A percentile compares a stretch with the other conserved stretches of the same genome.
Conservation (phyloP, 2,797 vertebrate species). For the Mastacembelus armatus region DNA sequence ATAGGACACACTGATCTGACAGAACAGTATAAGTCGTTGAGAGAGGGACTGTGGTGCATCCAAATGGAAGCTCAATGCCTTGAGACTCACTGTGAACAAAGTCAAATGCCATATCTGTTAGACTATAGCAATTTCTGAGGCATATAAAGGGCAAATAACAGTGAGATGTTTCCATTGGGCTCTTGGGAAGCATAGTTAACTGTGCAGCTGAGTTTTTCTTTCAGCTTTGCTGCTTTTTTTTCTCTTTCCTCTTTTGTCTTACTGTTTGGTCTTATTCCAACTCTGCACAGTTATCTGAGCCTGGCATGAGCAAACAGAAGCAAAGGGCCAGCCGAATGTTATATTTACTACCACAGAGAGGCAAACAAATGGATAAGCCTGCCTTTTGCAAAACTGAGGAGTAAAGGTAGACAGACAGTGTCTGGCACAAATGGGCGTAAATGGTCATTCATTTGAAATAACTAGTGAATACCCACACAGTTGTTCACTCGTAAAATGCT, state of each 20-base stretch:
- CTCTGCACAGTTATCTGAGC: slow-evolving; percentile 57
- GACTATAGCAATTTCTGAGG: slow-evolving; percentile 27
- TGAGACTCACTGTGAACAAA: slow-evolving; percentile 46
- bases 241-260: slow-evolving; percentile 18
- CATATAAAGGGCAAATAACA: slow-evolving; percentile 13
- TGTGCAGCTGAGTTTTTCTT: slow-evolving; percentile 6
- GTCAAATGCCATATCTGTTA: slow-evolving; percentile 37
- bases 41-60: background rate
- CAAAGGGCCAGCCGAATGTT: slow-evolving; percentile 38
- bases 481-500: background rate
- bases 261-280: slow-evolving; percentile 45
- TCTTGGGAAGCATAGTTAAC: slow-evolving; percentile 30
- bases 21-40: slow-evolving; percentile 54
- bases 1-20: slow-evolving; percentile 41
- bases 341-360: slow-evolving; percentile 17
- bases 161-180: slow-evolving; percentile 16
- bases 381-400: background rate
- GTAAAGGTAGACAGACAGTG: background rate
- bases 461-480: background rate
- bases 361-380: slow-evolving; percentile 8
- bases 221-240: slow-evolving; percentile 11
- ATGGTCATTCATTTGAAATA: slow-evolving; percentile 4
- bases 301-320: slow-evolving; percentile 64
- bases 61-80: slow-evolving; percentile 14
- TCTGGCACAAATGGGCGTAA: background rate